Base-by-base conservation (phyloP, 2,888 invertebrate genomes). In the Charanyca ferruginea region DNA sequence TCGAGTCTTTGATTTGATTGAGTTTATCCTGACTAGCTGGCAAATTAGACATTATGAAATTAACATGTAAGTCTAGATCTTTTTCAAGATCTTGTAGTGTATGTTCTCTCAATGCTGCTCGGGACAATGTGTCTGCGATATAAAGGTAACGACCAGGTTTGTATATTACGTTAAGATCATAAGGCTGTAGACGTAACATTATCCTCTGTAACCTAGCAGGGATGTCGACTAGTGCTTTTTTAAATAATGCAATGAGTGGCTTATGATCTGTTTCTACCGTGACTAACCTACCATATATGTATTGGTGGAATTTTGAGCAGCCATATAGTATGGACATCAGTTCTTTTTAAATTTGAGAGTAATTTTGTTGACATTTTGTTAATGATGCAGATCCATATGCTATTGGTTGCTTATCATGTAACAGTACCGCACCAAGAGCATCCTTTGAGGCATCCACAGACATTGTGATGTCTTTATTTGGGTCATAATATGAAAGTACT, bases 351-450 rank as follows among this genome's bases (percentile, higher is more conserved):
- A 48, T 48, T 25, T 48, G 48, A 9, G 48, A 25, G 2, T 48
- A 48, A 16, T 25, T 48, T 25, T 48, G 48, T 48, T 25, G 25
- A 25, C 25, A 25, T n/a, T 48, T 48, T 1, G 25, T 48, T 3
- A 48, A 7, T n/a, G 48, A 28, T 0, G 48, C 25, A 0, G 48
- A 48, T 8, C n/a, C 48, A 25, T n/a, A 48, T 8, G 48, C 25
- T 9, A 48, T 25, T 25, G 48, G 48, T n/a, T 48, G 48, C 5
- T 48, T 48, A 1, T n/a, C 48, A 48, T 48, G 48, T 4, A n/a
- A 25, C 8, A 48, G 4, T 0, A 48, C 48, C 2, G 25, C n/a
- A n/a, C 48, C 48, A 3, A 48, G 8, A 25, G 48, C 48, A 48
- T 48, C 25, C 13, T n/a, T 48, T 1, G 48, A 48, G 2, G 25